Evolutionary conservation across 1,140 invertebrate genomes (phyloP).

Genomic region (Drosophila mojavensis): DNA sequence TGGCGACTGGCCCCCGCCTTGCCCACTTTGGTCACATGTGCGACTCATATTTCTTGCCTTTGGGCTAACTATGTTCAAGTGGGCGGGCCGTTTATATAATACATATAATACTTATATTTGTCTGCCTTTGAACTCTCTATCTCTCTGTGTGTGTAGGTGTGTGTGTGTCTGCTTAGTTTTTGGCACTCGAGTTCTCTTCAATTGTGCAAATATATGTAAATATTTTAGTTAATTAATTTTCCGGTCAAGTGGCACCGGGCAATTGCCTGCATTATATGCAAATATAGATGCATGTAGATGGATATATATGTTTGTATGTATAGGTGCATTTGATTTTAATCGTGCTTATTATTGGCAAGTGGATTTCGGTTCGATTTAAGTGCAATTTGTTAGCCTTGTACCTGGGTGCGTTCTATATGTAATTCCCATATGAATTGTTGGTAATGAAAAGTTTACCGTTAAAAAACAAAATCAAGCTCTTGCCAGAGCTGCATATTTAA

Average conservation of each 20-base stretch:
- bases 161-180: constrained; percentile 29
- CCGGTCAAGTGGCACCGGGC: constrained; percentile 61
- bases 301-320: too few species aligned
- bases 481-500: too few species aligned
- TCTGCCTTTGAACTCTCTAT: background rate
- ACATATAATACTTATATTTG: background rate
- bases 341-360: constrained; percentile 5
- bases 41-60: constrained; percentile 67
- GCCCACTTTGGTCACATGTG: constrained; percentile 20
- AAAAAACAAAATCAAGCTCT: too few species aligned
- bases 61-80: constrained; percentile 61
- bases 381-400: too few species aligned
- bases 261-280: constrained; percentile 39
- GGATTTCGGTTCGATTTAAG: background rate
- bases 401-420: too few species aligned
- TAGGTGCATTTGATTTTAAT: background rate
- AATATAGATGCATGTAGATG: background rate
- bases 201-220: constrained; percentile 40
- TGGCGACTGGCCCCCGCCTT: constrained; percentile 16
- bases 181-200: constrained; percentile 26
- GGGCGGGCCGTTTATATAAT: constrained; percentile 1
- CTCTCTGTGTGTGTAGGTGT: background rate
- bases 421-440: background rate
- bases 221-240: constrained; percentile 82
- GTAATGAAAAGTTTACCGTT: background rate